Base-by-base conservation (phyloP, 2,888 invertebrate genomes). In the Branchipolynoe longqiensis region DNA sequence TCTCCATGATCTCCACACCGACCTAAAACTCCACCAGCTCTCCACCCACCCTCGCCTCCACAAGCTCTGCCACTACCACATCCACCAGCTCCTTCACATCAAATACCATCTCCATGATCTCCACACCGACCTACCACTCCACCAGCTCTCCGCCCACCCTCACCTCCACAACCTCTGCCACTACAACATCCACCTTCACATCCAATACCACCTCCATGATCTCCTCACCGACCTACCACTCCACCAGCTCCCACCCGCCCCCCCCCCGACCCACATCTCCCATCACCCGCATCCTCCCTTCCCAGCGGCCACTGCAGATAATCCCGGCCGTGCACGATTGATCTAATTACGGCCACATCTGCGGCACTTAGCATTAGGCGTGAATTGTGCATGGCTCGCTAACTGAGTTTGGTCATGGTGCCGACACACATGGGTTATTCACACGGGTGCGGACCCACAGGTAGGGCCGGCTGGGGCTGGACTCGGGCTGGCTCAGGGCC, bases 341-440 rank as follows among this genome's bases (percentile, higher is more conserved):
- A 78, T 78, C 48, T 28, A 78, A 78, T 78, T 78, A 78, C 31
- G 6, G 31, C n/a, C 41, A 12, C 78, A 54, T 78, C 78, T 41
- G 54, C 41, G 31, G 48, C 78, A 48, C 78, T 78, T 78, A 78
- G 78, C 54, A 78, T 48, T 69, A 78, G 48, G 54, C 78, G 48
- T 78, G 78, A 78, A 78, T 78, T 48, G 41, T 78, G 18, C 78
- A 78, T 78, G 78, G 41, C 28, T 31, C 28, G 48, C 41, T 78
- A 78, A 78, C 78, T 54, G 48, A 78, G 31, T 78, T 78, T 78
- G 48, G 31, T 33, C 22, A 78, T 18, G 25, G 48, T 28, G 8
- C 18, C 78, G 25, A 31, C 48, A 78, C 31, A 41, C 48, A 31
- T 48, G 28, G 48, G 78, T 41, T 48, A 28, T 62, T 62, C 62